Percentiles rank a stretch among this genome's conserved stretches.
Evolutionary conservation across 2,888 invertebrate species (phyloP).

Genomic region (Ashinkailepas kermadecensis): DNA sequence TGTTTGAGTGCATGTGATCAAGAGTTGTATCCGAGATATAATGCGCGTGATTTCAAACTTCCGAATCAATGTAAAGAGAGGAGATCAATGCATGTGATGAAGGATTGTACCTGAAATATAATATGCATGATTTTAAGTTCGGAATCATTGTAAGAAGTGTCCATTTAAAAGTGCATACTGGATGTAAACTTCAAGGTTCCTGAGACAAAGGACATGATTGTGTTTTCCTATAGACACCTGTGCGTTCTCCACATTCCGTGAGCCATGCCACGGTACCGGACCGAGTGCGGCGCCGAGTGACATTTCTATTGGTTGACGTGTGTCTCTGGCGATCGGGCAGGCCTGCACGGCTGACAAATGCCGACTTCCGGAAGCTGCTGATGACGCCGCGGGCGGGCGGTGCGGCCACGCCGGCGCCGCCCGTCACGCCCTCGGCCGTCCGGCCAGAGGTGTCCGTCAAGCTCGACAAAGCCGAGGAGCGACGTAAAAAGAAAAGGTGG

Average conservation of each 20-base stretch:
- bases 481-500: constrained; percentile 78
- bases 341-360: constrained; percentile 66
- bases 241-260: neutral
- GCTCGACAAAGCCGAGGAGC: constrained; percentile 65
- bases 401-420: constrained; percentile 38
- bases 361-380: constrained; percentile 88
- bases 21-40: too few species aligned
- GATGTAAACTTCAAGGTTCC: too few species aligned
- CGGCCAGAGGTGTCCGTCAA: constrained; percentile 34
- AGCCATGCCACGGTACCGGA: neutral
- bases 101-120: too few species aligned
- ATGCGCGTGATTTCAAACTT: too few species aligned
- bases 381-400: constrained; percentile 82
- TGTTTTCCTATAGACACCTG: neutral
- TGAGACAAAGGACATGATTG: neutral
- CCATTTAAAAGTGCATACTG: too few species aligned
- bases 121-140: too few species aligned
- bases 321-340: constrained; percentile 5
- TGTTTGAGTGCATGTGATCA: too few species aligned
- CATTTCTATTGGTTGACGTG: neutral
- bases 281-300: neutral
- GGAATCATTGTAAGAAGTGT: too few species aligned
- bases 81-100: too few species aligned
- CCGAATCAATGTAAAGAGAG: too few species aligned
- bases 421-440: constrained; percentile 43